Percentiles rank a stretch among this genome's conserved stretches.
These are phyloP conservation scores for Rhinella marina DNA, from an alignment of 2,797 vertebrate species.

Conservation along the genomic window DNA sequence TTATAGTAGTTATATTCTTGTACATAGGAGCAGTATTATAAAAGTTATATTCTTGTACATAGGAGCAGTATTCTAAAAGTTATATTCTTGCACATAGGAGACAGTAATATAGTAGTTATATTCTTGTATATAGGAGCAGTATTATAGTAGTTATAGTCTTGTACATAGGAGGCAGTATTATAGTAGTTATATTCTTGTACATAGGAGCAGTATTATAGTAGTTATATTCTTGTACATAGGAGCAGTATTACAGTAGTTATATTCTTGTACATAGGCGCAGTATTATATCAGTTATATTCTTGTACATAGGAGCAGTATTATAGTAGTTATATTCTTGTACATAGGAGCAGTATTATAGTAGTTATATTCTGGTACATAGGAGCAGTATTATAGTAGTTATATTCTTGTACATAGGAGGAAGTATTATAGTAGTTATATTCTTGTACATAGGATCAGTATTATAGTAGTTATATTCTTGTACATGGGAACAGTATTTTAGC, in stretches of 20 bases:
- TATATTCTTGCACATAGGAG: background rate
- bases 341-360: background rate
- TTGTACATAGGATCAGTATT: background rate
- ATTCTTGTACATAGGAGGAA: no score
- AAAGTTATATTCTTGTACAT: background rate
- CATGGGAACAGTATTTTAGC: background rate
- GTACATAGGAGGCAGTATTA: background rate
- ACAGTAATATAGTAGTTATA: slow-evolving; percentile 8
- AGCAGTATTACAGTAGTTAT: background rate
- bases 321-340: background rate
- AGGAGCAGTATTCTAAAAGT: background rate
- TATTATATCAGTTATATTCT: background rate
- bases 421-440: background rate
- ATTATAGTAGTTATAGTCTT: slow-evolving; percentile 6
- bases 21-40: background rate
- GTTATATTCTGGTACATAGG: no score
- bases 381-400: no score
- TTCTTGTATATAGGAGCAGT: background rate
- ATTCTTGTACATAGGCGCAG: background rate
- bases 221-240: background rate
- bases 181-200: slow-evolving; percentile 7
- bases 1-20: background rate
- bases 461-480: background rate
- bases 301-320: background rate
- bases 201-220: background rate